A percentile compares a stretch with the other conserved stretches of the same genome.
phyloP scores from a whole-genome alignment of 2,888 invertebrate species.

The Hydroisotoma schaefferi region DNA sequence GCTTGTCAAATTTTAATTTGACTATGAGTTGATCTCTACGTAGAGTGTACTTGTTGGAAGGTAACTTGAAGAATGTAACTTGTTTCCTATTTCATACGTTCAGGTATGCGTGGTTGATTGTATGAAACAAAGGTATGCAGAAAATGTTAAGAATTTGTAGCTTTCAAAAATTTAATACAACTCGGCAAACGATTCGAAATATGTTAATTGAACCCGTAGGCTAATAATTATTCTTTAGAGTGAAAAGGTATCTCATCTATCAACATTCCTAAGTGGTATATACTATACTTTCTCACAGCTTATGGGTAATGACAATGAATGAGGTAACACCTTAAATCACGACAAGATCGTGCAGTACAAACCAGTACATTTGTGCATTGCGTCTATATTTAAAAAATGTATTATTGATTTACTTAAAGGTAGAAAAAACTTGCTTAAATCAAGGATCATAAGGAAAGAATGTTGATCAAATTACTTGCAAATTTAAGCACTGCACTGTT shows the following conservation, averaged over 20 bases:
- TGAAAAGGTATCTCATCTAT: too few species aligned
- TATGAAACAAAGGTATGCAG: not conserved
- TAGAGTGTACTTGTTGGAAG: not conserved
- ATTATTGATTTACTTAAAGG: too few species aligned
- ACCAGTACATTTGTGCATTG: too few species aligned
- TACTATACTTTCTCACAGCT: not conserved
- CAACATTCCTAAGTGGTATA: not conserved
- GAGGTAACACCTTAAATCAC: too few species aligned
- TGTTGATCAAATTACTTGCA: too few species aligned
- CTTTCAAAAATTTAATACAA: constrained; percentile 5
- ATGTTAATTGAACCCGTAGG: constrained; percentile 14
- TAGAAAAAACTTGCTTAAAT: too few species aligned
- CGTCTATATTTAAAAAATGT: too few species aligned
- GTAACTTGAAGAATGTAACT: not conserved
- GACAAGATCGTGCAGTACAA: not conserved
- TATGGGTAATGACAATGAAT: not conserved
- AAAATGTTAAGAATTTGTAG: constrained; percentile 6
- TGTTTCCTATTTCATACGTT: not conserved
- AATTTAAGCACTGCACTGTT: too few species aligned
- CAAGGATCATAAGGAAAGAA: too few species aligned
- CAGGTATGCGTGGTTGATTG: not conserved
- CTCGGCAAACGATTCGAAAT: not conserved
- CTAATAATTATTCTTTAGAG: too few species aligned
- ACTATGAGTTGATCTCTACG: too few species aligned
- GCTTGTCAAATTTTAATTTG: too few species aligned